Percentiles rank a stretch among this genome's conserved stretches.
Conservation (phyloP, 53 echinoderm and acorn worm species). For the Holothuria leucospilota region DNA sequence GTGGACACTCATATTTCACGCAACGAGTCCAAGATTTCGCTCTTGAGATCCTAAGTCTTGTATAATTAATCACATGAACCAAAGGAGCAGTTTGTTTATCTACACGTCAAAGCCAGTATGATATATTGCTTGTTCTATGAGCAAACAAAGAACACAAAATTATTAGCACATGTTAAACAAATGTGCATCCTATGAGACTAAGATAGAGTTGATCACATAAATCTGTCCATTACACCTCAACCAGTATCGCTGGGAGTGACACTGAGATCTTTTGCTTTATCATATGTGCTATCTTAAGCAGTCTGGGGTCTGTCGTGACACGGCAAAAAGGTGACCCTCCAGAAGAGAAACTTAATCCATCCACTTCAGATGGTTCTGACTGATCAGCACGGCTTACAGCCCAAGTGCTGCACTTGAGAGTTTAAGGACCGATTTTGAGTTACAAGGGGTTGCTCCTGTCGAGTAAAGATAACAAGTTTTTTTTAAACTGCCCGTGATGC, state of each 20-base stretch:
- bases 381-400: constrained; percentile 1
- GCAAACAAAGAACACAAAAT: constrained; percentile 20
- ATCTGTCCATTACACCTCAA: neutral
- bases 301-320: neutral
- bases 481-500: too few species aligned
- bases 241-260: neutral
- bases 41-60: neutral
- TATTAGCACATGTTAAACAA: constrained; percentile 46
- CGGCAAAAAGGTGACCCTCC: constrained; percentile 20
- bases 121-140: constrained; percentile 5
- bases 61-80: neutral
- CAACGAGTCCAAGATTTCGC: neutral
- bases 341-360: constrained; percentile 19
- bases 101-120: constrained; percentile 7
- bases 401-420: constrained; percentile 2
- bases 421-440: constrained; percentile 2
- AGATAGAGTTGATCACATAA: constrained; percentile 7
- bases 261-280: too few species aligned
- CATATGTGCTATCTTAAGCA: too few species aligned
- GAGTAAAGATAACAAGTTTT: constrained; percentile 15
- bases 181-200: constrained; percentile 3
- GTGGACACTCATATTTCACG: too few species aligned
- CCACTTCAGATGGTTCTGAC: constrained; percentile 16
- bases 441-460: constrained; percentile 1
- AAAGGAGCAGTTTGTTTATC: neutral